Percentiles rank a stretch among this genome's conserved stretches.
Conservation (phyloP, 2,113 vertebrate species). For the Isurus oxyrinchus region DNA sequence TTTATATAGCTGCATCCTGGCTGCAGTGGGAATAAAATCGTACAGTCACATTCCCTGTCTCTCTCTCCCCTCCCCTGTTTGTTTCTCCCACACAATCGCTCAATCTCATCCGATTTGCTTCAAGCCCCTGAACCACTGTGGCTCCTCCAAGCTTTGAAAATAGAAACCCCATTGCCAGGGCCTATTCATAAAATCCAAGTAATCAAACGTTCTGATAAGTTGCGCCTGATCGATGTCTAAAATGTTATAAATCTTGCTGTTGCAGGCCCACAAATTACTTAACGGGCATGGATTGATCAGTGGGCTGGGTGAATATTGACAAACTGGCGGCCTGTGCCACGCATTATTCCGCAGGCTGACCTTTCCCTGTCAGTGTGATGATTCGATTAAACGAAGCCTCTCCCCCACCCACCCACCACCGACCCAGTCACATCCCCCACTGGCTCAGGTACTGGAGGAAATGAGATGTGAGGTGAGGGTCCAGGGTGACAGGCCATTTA, state of each 20-base stretch:
- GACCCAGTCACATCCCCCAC: background rate
- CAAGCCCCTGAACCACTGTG: background rate
- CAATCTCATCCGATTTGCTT: background rate
- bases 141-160: background rate
- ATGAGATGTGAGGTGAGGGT: background rate
- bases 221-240: background rate
- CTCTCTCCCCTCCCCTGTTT: background rate
- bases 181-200: background rate
- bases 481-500: background rate
- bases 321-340: background rate
- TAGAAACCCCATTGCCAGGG: background rate
- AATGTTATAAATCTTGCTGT: background rate
- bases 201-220: background rate
- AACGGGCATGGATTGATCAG: background rate
- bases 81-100: background rate
- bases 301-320: conserved; percentile 22
- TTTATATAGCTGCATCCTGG: background rate
- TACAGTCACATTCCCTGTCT: background rate
- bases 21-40: background rate
- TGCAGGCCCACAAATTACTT: background rate
- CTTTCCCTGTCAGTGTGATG: conserved; percentile 20
- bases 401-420: background rate
- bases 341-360: conserved; percentile 19
- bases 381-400: background rate
- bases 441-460: background rate